Conservation (phyloP, 2,113 vertebrate genomes). For the Sisor rabdophorus region DNA sequence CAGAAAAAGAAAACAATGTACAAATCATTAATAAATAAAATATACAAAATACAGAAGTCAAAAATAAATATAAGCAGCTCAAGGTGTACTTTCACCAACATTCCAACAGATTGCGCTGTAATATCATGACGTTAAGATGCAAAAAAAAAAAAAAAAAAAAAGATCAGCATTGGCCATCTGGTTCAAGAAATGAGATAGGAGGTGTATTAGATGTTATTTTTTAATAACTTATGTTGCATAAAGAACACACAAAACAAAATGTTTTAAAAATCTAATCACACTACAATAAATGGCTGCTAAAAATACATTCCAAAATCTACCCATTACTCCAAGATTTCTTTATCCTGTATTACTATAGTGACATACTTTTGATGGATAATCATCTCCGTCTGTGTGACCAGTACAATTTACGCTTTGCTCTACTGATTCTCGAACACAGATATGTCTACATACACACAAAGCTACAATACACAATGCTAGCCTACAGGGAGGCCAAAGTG, state of each 20-base stretch:
- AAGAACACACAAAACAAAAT: not conserved
- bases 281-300: not conserved
- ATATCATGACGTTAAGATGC: not conserved
- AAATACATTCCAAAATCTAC: not conserved
- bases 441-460: not conserved
- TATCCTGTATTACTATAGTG: not conserved
- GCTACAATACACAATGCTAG: not conserved
- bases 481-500: conserved; percentile 9
- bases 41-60: no score
- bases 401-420: conserved; percentile 11
- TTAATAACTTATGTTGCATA: not conserved
- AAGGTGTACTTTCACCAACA: not conserved
- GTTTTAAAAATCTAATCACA: not conserved
- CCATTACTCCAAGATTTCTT: not conserved
- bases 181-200: not conserved
- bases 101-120: conserved; percentile 24
- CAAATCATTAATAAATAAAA: no score
- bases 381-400: conserved; percentile 12
- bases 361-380: not conserved
- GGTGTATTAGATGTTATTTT: not conserved
- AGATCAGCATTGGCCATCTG: not conserved
- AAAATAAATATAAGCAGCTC: not conserved
- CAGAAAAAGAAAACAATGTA: no score
- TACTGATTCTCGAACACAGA: conserved; percentile 3
- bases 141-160: not conserved